Evolutionary conservation across 2,797 vertebrate species (phyloP), one percentile per base, ranked within the genome.

Genomic region (Pseudomugil gertrudae): DNA sequence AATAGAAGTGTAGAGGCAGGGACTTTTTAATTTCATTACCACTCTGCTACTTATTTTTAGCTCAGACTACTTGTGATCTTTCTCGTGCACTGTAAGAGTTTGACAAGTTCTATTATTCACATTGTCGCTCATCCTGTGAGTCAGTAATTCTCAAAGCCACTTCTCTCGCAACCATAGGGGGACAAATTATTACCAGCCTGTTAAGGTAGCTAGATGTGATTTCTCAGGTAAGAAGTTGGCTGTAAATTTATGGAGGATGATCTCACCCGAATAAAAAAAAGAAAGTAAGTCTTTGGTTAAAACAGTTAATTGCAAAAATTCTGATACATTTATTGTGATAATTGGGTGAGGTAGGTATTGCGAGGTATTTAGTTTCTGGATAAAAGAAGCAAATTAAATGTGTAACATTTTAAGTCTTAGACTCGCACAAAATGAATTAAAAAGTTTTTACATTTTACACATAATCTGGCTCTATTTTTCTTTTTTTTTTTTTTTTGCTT

Each of bases 51-150:
- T 67, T 92, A 90, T 87, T 88, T 90, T 91, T 87, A 89, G 74
- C 84, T 69, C 72, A 3, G 2, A 56, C 62, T 32, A 68, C 73
- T 80, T 87, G 76, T 88, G 89, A 87, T 89, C 84, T 80, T 79
- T 86, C 72, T 84, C 61, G 52, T 81, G 63, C 71, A 74, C 78
- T 86, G 83, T 84, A 82, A 84, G 77, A 84, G 66, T 84, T 87
- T 89, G 83, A 90, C 86, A 87, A 84, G 84, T 81, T 80, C 76
- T 85, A 87, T 92, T 88, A 89, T 89, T 88, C 83, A 84, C 80
- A 79, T 79, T 84, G 81, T 73, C 27, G 73, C 82, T 84, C 81
- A 83, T 84, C 67, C 69, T 83, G 75, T 64, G 76, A 84, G 81
- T 72, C 73, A 51, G 67, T 66, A 62, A 69, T 82, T 90, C 84